These are phyloP conservation scores for Drosophila setosimentum DNA, from an alignment of 2,888 invertebrate species.

Conservation along the genomic window DNA sequence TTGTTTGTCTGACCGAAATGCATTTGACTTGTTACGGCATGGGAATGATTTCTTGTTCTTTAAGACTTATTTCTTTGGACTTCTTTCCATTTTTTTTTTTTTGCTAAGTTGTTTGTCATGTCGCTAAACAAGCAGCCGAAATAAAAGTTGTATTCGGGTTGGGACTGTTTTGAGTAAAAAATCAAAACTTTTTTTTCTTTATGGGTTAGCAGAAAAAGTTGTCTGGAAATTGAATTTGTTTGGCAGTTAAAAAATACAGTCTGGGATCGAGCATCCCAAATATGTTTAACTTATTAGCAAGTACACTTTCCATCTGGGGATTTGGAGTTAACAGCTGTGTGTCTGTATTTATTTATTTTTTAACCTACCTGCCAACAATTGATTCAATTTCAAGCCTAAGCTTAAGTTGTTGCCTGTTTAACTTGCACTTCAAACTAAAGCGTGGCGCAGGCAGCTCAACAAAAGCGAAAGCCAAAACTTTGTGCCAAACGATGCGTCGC, in stretches of 20 bases:
- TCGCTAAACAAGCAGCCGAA: conserved; percentile 34
- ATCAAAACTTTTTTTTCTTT: conserved; percentile 49
- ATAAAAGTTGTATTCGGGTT: conserved; percentile 52
- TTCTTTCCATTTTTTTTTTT: conserved; percentile 29
- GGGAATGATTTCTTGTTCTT: conserved; percentile 8
- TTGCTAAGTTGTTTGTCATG: conserved; percentile 32
- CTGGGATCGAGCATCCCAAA: conserved; percentile 25
- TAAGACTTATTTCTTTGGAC: conserved; percentile 21
- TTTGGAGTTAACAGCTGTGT: not conserved
- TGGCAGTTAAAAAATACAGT: conserved; percentile 44
- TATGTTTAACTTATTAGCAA: conserved; percentile 64
- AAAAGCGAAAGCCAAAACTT: conserved; percentile 60
- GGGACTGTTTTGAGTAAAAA: conserved; percentile 48
- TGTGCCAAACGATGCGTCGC: conserved; percentile 27
- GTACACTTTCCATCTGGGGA: conserved; percentile 32
- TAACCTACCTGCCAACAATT: conserved; percentile 50
- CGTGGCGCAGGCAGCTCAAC: conserved; percentile 44
- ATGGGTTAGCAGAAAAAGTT: conserved; percentile 58
- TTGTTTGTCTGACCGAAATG: conserved; percentile 45
- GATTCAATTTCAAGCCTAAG: conserved; percentile 41
- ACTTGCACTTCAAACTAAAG: conserved; percentile 39
- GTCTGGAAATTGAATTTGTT: conserved; percentile 70
- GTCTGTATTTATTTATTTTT: not conserved
- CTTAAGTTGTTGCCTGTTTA: conserved; percentile 42
- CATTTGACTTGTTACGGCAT: conserved; percentile 39